Conservation (phyloP, 2,888 invertebrate genomes). For the Meteorus colon region DNA sequence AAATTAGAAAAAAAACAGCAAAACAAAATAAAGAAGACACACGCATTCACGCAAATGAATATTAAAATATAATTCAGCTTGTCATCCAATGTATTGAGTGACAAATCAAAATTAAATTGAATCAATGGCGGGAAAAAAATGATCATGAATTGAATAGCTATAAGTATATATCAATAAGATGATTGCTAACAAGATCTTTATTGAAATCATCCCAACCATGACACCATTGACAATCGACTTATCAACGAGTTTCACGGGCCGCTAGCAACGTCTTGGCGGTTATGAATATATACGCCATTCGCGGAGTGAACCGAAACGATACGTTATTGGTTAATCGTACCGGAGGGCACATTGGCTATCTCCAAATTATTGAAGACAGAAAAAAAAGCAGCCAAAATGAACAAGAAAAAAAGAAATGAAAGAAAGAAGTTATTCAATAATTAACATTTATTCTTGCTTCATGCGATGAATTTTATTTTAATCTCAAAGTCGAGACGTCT, state of each 20-base stretch:
- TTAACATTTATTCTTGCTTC: neutral
- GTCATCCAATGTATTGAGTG: slow-evolving; percentile 11
- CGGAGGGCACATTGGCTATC: neutral
- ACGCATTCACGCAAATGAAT: slow-evolving; percentile 15
- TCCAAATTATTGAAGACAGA: neutral
- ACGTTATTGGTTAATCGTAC: neutral
- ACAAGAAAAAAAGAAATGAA: neutral
- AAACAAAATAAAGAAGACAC: slow-evolving; percentile 15
- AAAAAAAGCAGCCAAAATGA: neutral
- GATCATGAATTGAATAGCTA: neutral
- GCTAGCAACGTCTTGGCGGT: neutral
- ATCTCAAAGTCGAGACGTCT: neutral
- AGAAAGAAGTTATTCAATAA: neutral
- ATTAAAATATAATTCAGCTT: neutral
- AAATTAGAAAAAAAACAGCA: slow-evolving; percentile 18
- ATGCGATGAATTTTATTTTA: neutral
- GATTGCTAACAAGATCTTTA: neutral
- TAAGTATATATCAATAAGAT: neutral
- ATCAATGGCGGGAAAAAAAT: neutral
- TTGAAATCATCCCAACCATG: slow-evolving; percentile 1
- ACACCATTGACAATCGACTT: neutral
- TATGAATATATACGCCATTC: slow-evolving; percentile 12
- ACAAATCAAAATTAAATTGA: slow-evolving; percentile 3
- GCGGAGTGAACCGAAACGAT: neutral
- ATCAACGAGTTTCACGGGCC: neutral